Percentiles rank a stretch among this genome's conserved stretches.
These are phyloP conservation scores for Polydesmus complanatus DNA, from an alignment of 2,888 invertebrate genomes.

Conservation along the genomic window DNA sequence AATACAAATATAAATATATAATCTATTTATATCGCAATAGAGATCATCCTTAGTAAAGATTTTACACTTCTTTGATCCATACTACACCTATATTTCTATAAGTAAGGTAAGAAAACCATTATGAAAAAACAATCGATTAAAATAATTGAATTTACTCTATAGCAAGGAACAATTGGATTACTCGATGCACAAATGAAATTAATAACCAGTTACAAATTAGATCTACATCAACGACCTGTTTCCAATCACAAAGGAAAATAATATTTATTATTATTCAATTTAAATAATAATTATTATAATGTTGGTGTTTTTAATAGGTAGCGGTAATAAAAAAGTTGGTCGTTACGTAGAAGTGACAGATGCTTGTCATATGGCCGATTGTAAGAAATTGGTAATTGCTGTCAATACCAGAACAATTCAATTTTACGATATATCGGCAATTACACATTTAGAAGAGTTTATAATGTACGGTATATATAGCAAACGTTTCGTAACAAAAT, in stretches of 20 bases:
- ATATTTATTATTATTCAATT: too few species aligned
- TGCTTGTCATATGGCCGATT: background rate
- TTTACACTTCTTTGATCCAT: too few species aligned
- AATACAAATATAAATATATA: too few species aligned
- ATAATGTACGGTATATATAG: background rate
- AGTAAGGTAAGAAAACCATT: too few species aligned
- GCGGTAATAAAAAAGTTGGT: background rate
- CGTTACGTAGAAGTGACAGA: background rate
- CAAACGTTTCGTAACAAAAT: too few species aligned
- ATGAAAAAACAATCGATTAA: too few species aligned
- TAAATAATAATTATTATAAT: too few species aligned
- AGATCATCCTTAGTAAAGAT: too few species aligned
- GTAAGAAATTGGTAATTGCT: background rate
- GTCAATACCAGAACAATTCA: background rate
- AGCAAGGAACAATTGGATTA: background rate
- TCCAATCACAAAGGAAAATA: background rate
- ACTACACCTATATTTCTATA: too few species aligned
- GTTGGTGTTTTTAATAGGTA: background rate
- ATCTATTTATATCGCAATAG: too few species aligned
- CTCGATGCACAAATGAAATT: background rate
- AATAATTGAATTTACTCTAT: too few species aligned
- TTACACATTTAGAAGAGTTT: conserved; percentile 4
- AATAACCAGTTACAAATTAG: background rate
- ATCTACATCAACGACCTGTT: background rate
- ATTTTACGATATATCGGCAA: conserved; percentile 4